Percentiles rank a stretch among this genome's conserved stretches.
These are phyloP conservation scores for Cyclargus thomasi DNA, from an alignment of 1,140 invertebrate genomes.

Conservation along the genomic window DNA sequence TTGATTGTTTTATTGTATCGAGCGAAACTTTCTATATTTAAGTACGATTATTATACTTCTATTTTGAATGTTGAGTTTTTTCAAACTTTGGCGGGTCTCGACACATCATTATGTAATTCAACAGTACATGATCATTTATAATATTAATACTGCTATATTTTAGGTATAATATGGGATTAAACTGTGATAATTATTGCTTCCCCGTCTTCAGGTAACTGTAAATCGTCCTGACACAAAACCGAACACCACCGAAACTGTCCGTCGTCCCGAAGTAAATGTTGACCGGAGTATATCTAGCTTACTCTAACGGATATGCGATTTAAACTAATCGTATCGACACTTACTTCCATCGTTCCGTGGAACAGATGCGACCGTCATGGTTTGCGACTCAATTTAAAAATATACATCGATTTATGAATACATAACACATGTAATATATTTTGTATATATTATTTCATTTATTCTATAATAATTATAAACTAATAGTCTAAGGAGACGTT, in stretches of 20 bases:
- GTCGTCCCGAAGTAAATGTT: constrained; percentile 58
- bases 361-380: constrained; percentile 8
- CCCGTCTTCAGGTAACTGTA: constrained; percentile 65
- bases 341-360: constrained; percentile 40
- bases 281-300: constrained; percentile 10
- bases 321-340: constrained; percentile 40
- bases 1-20: background rate
- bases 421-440: background rate
- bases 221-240: constrained; percentile 61
- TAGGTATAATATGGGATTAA: constrained; percentile 12
- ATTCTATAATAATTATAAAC: constrained; percentile 6
- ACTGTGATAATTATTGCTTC: constrained; percentile 44
- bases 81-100: background rate
- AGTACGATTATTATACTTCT: background rate
- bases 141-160: constrained; percentile 54
- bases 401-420: constrained; percentile 6
- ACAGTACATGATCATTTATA: constrained; percentile 43
- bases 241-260: constrained; percentile 43
- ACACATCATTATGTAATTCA: background rate
- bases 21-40: background rate
- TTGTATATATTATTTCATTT: constrained; percentile 11
- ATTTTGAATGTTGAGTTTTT: background rate
- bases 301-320: constrained; percentile 12
- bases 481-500: background rate
- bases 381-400: constrained; percentile 8